Percentiles rank a stretch among this genome's conserved stretches.
Evolutionary conservation across 1,140 invertebrate genomes (phyloP).

Genomic region (Pachypsylla venusta): DNA sequence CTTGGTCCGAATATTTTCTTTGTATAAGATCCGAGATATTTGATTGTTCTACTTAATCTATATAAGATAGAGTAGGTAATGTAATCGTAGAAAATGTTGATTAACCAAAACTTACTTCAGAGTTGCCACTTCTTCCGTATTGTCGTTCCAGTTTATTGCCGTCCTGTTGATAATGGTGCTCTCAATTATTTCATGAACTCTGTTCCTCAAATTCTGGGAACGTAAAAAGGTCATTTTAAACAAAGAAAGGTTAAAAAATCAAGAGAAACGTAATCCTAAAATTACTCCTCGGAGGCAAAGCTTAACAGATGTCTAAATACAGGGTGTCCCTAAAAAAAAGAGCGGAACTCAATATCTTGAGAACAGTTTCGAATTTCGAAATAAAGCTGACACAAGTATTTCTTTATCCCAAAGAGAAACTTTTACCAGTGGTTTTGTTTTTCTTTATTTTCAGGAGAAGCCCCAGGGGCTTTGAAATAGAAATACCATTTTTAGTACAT

Average conservation of each 20-base stretch:
- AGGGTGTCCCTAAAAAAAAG: background rate
- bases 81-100: too few species aligned
- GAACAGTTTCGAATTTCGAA: background rate
- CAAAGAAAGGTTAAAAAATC: background rate
- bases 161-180: background rate
- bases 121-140: background rate
- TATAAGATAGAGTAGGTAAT: too few species aligned
- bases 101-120: slow-evolving; percentile 7
- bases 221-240: too few species aligned
- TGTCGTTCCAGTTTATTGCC: background rate
- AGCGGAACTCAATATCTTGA: background rate
- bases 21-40: too few species aligned
- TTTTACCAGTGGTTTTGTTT: too few species aligned
- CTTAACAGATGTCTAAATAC: background rate
- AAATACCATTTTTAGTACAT: too few species aligned
- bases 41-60: too few species aligned
- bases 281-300: background rate
- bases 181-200: background rate
- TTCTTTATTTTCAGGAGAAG: too few species aligned
- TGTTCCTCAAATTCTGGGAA: background rate
- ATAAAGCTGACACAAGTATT: background rate
- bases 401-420: too few species aligned
- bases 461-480: too few species aligned
- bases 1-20: too few species aligned
- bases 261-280: background rate